Percentiles rank a stretch among this genome's conserved stretches.
Conservation (phyloP, 2,888 invertebrate genomes). For the Brassicogethes aeneus region DNA sequence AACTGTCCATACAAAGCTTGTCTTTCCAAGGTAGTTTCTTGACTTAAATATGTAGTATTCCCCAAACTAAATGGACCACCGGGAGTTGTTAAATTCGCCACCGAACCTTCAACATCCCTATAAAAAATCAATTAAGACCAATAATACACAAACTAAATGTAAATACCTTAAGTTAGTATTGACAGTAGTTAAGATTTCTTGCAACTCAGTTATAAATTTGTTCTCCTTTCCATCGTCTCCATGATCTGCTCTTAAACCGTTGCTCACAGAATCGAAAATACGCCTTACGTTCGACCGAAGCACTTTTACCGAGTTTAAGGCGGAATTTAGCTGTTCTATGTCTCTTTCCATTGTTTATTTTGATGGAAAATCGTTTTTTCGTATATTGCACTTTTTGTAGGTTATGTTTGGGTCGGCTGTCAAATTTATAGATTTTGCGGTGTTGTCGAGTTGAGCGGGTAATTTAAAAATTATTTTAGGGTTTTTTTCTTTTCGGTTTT, state of each 20-base stretch:
- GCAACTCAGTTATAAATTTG: constrained; percentile 66
- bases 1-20: constrained; percentile 81
- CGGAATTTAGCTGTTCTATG: constrained; percentile 64
- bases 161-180: constrained; percentile 65
- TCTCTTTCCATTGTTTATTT: constrained; percentile 31
- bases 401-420: background rate
- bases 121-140: constrained; percentile 16
- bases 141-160: background rate
- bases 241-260: constrained; percentile 70
- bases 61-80: constrained; percentile 77
- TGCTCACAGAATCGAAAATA: constrained; percentile 78
- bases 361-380: background rate
- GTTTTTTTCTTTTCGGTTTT: too few relatives aligned
- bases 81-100: constrained; percentile 62
- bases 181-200: constrained; percentile 71
- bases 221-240: constrained; percentile 72
- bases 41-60: constrained; percentile 76
- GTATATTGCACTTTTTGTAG: background rate
- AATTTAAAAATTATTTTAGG: too few relatives aligned
- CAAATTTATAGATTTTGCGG: too few relatives aligned
- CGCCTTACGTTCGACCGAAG: constrained; percentile 75
- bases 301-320: constrained; percentile 66
- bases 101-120: constrained; percentile 74
- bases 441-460: too few relatives aligned
- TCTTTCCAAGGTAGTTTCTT: constrained; percentile 85